Conservation (phyloP, 2,113 vertebrate species). For the Scalopus aquaticus region DNA sequence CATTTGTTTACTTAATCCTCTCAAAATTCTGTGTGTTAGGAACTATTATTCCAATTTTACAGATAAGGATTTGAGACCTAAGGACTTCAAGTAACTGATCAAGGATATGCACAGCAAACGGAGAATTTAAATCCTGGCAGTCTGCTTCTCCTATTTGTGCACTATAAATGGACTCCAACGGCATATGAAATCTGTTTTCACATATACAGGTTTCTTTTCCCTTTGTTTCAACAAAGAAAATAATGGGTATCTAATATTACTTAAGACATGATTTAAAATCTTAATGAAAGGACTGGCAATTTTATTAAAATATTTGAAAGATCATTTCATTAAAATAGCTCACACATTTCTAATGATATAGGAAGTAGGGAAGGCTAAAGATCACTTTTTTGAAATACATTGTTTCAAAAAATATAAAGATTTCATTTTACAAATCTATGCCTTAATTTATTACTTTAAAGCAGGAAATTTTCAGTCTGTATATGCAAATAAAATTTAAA, state of each 20-base stretch:
- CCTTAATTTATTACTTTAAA: background rate
- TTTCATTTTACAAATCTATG: background rate
- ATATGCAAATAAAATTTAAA: background rate
- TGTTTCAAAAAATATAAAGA: background rate
- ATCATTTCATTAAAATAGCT: background rate
- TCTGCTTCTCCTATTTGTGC: background rate
- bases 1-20: background rate
- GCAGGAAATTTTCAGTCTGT: background rate
- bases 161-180: background rate
- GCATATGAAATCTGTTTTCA: background rate
- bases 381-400: background rate
- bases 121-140: background rate
- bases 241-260: background rate
- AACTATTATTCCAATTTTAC: background rate
- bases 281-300: no score
- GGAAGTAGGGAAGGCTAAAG: background rate
- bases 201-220: background rate
- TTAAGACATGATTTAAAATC: background rate
- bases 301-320: background rate
- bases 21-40: background rate
- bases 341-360: background rate
- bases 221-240: background rate
- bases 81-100: background rate
- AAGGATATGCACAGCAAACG: background rate
- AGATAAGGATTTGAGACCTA: background rate